These are phyloP conservation scores for Tragelaphus imberbis DNA, from an alignment of 2,113 vertebrate species.

Conservation along the genomic window DNA sequence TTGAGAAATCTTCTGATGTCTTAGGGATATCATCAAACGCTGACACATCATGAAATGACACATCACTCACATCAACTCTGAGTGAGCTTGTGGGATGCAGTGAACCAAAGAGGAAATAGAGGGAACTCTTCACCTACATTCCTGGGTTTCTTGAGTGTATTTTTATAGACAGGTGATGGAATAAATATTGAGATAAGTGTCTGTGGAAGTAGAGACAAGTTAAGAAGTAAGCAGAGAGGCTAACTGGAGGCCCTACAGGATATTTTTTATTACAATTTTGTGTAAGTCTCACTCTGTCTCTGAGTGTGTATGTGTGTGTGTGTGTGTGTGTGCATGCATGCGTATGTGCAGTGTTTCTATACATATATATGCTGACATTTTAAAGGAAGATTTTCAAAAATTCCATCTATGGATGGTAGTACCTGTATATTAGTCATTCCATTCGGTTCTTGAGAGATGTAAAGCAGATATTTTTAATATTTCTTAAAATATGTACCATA, in stretches of 20 bases:
- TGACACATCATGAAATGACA: not conserved
- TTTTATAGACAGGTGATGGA: not conserved
- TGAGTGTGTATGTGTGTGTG: not conserved
- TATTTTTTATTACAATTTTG: not conserved
- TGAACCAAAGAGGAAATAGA: not conserved
- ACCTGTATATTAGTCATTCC: not conserved
- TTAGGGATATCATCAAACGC: not conserved
- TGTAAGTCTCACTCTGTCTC: not conserved
- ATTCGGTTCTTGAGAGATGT: not conserved
- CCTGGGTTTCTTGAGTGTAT: not conserved
- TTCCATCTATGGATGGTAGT: not conserved
- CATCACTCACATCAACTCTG: not conserved
- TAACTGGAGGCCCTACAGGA: not conserved
- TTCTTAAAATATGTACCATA: not conserved
- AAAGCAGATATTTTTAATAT: not conserved
- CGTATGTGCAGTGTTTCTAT: not conserved
- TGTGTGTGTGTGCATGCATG: not conserved
- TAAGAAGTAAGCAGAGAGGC: not conserved
- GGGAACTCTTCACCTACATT: not conserved
- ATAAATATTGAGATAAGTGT: not conserved
- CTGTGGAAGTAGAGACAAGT: not conserved
- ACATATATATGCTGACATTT: not conserved
- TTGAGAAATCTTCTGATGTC: too few relatives aligned
- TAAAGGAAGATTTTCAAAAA: not conserved
- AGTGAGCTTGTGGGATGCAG: not conserved